Conservation (phyloP, 2,888 invertebrate genomes). For the Fragum whitleyi region DNA sequence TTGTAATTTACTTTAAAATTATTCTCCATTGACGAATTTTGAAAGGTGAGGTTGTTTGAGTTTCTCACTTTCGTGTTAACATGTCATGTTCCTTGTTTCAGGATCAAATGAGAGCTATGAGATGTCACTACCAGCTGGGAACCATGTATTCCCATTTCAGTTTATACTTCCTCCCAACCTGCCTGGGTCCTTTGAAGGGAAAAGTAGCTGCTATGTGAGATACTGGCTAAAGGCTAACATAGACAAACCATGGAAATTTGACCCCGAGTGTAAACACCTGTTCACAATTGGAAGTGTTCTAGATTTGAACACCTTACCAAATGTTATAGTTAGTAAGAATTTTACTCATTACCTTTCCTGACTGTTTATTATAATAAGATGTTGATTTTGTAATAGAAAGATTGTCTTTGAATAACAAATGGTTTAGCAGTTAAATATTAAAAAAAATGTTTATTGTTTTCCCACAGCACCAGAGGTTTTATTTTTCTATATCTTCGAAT, state of each 20-base stretch:
- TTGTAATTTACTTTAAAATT: no score
- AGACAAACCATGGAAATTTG: constrained; percentile 93
- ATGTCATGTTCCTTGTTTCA: neutral
- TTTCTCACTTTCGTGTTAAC: no score
- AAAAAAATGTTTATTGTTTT: no score
- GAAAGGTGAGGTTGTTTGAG: no score
- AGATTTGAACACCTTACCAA: constrained; percentile 89
- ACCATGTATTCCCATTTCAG: constrained; percentile 91
- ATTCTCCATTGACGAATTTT: no score
- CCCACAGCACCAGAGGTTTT: no score
- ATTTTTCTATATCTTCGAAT: no score
- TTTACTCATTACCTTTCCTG: neutral
- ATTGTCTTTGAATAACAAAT: no score
- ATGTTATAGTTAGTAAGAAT: constrained; percentile 64
- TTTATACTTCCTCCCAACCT: constrained; percentile 88
- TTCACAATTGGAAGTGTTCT: constrained; percentile 93
- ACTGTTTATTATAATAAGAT: no score
- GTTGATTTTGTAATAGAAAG: no score
- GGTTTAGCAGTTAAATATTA: no score
- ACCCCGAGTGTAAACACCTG: constrained; percentile 92
- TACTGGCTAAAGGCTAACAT: constrained; percentile 93
- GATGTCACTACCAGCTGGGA: constrained; percentile 88
- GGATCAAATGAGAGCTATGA: constrained; percentile 41
- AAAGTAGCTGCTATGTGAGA: constrained; percentile 88
- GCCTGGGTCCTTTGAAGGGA: constrained; percentile 82